Percentiles rank a stretch among this genome's conserved stretches.
phyloP scores from a whole-genome alignment of 2,797 vertebrate species.

The Syngnathus acus region DNA sequence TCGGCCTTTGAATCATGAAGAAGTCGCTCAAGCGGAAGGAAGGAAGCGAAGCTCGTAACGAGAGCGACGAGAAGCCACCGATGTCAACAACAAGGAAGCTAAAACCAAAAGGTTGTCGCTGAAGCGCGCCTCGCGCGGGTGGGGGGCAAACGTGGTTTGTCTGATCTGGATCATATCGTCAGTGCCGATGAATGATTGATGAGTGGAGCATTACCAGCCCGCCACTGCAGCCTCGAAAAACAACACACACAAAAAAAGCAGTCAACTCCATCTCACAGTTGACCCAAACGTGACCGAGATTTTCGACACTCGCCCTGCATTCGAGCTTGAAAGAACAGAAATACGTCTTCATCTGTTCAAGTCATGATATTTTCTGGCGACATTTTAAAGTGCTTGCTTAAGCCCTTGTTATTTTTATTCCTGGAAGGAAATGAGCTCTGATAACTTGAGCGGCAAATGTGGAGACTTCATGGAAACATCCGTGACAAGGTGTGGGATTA shows the following conservation, averaged over 20 bases:
- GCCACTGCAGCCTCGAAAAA: conserved; percentile 16
- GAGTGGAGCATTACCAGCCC: conserved; percentile 40
- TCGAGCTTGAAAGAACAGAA: not conserved
- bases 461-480: not conserved
- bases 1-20: conserved; percentile 28
- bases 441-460: not conserved
- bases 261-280: conserved; percentile 21
- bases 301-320: conserved; percentile 5
- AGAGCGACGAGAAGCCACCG: not conserved
- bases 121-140: not conserved
- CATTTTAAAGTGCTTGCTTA: not conserved
- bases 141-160: conserved; percentile 38
- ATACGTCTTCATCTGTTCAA: not conserved
- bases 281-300: conserved; percentile 34
- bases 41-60: conserved; percentile 4
- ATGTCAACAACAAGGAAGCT: not conserved
- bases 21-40: conserved; percentile 7
- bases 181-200: conserved; percentile 51
- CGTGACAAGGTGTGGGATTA: not conserved
- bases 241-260: conserved; percentile 14
- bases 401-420: not conserved
- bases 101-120: conserved; percentile 7
- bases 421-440: not conserved
- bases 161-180: conserved; percentile 50
- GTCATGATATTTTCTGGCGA: not conserved